These are phyloP conservation scores for Agrotis segetum DNA, from an alignment of 2,888 invertebrate genomes.

Conservation along the genomic window DNA sequence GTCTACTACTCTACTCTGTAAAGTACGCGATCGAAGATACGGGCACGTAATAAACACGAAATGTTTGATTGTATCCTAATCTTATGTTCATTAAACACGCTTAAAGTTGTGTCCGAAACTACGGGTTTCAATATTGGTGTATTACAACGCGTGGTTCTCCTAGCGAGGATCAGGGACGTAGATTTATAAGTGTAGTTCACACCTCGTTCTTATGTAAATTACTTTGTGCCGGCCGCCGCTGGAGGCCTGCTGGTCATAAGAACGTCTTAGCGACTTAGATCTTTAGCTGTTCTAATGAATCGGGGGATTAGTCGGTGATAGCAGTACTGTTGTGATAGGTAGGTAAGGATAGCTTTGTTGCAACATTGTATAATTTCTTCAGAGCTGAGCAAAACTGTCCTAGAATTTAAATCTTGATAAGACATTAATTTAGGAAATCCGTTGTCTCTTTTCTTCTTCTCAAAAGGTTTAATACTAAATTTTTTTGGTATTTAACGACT, in stretches of 20 bases:
- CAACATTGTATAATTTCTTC: not conserved
- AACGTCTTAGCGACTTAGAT: not conserved
- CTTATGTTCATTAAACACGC: no score
- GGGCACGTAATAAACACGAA: no score
- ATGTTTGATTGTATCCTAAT: no score
- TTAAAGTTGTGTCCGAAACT: no score
- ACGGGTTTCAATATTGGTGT: not conserved
- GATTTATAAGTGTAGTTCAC: conserved; percentile 49
- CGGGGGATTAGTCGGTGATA: not conserved
- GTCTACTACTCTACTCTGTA: no score
- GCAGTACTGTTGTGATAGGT: not conserved
- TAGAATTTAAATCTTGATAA: no score
- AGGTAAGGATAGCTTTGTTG: not conserved
- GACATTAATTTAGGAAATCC: not conserved
- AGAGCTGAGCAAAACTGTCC: no score
- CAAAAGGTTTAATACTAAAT: no score
- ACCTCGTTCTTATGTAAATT: conserved; percentile 57
- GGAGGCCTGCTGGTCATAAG: conserved; percentile 22
- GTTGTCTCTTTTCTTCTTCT: not conserved
- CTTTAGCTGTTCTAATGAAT: conserved; percentile 17
- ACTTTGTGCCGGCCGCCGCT: not conserved
- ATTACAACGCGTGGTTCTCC: not conserved
- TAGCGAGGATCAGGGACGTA: not conserved
- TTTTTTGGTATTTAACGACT: no score
- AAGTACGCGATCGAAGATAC: no score